Evolutionary conservation across 2,113 vertebrate species (phyloP).

Genomic region (Prinia subflava): DNA sequence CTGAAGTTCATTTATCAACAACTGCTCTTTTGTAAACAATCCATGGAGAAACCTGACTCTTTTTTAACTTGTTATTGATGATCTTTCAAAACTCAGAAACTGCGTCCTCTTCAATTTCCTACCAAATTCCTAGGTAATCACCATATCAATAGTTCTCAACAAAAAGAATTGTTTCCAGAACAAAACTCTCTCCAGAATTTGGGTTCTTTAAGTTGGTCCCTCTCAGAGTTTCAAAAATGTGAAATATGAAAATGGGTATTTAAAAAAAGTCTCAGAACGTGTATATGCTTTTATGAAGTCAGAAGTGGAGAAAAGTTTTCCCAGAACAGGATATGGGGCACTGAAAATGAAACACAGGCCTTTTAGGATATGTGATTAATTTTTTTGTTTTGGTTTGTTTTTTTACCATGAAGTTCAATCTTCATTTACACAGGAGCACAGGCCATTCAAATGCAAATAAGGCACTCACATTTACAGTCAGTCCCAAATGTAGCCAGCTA

Average conservation of each 20-base stretch:
- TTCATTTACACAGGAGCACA: neutral
- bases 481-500: neutral
- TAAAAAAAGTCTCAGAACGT: neutral
- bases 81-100: slow-evolving; percentile 12
- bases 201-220: neutral
- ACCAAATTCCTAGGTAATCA: slow-evolving; percentile 21
- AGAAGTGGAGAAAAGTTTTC: neutral
- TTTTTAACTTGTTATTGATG: slow-evolving; percentile 7
- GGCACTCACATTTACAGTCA: neutral
- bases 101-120: slow-evolving; percentile 3
- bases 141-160: neutral
- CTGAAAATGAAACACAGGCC: neutral
- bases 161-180: slow-evolving; percentile 15
- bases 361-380: neutral
- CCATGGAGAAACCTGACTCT: neutral
- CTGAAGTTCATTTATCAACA: slow-evolving; percentile 25
- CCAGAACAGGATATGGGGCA: neutral
- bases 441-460: neutral
- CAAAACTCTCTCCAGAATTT: neutral
- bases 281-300: neutral
- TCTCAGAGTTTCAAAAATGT: neutral
- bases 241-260: neutral
- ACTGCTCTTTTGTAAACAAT: neutral
- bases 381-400: neutral
- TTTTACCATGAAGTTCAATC: neutral